A percentile compares a stretch with the other conserved stretches of the same genome.
These are phyloP conservation scores for Tinea semifulvella DNA, from an alignment of 2,888 invertebrate species.

Conservation along the genomic window DNA sequence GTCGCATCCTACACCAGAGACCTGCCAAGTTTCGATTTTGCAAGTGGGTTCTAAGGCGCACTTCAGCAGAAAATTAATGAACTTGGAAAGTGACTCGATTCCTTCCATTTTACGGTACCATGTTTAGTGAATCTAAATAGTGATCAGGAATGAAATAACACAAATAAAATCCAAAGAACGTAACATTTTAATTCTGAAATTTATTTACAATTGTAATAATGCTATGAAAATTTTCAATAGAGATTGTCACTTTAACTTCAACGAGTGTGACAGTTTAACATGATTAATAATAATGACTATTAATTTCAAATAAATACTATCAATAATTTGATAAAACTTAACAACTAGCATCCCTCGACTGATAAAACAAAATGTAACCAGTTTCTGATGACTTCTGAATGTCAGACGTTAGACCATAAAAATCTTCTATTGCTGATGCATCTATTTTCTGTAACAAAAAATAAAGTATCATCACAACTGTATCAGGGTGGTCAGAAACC, in stretches of 20 bases:
- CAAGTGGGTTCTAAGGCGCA: too few species aligned
- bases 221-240: slow-evolving; percentile 35
- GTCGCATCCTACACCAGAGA: too few species aligned
- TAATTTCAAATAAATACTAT: slow-evolving; percentile 45
- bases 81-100: too few species aligned
- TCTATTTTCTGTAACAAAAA: slow-evolving; percentile 90
- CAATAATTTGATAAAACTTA: slow-evolving; percentile 52
- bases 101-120: too few species aligned
- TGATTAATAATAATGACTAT: slow-evolving; percentile 46
- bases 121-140: too few species aligned
- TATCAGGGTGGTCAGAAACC: too few species aligned
- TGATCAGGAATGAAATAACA: slow-evolving; percentile 1
- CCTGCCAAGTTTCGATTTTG: too few species aligned
- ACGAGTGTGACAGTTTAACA: slow-evolving; percentile 49
- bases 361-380: slow-evolving; percentile 99
- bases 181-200: slow-evolving; percentile 28
- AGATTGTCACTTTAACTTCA: slow-evolving; percentile 56
- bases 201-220: slow-evolving; percentile 43
- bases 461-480: too few species aligned
- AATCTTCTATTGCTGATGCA: slow-evolving; percentile 98
- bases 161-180: slow-evolving; percentile 13
- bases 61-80: too few species aligned
- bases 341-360: slow-evolving; percentile 83
- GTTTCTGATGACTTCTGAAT: slow-evolving; percentile 99
- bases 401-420: slow-evolving; percentile 98